phyloP scores from a whole-genome alignment of 2,113 vertebrate species.

The Callionymus lyra region DNA sequence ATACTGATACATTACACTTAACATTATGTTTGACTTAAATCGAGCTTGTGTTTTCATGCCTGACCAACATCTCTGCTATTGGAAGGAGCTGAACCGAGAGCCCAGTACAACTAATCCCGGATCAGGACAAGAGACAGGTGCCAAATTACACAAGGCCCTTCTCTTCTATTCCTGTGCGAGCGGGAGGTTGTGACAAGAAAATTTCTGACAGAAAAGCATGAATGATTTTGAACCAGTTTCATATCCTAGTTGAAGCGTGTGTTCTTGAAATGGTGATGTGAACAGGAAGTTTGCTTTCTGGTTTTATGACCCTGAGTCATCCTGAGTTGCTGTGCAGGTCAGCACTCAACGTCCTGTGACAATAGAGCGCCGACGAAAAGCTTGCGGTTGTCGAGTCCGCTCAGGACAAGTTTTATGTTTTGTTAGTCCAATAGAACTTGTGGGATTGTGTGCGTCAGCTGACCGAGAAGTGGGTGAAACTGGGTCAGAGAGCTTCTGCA shows the following conservation, averaged over 20 bases:
- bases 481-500: conserved; percentile 47
- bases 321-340: neutral
- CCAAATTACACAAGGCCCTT: conserved; percentile 23
- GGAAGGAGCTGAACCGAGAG: neutral
- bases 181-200: no score
- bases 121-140: conserved; percentile 47
- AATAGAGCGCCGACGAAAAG: neutral
- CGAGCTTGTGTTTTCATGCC: conserved; percentile 5
- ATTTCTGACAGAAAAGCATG: neutral
- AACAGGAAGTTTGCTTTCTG: conserved; percentile 41
- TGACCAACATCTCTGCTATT: neutral
- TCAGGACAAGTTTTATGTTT: conserved; percentile 1
- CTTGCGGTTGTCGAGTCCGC: no score
- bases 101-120: conserved; percentile 39
- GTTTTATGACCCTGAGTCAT: conserved; percentile 37
- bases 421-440: conserved; percentile 22
- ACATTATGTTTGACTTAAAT: no score
- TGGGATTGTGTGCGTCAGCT: conserved; percentile 46
- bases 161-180: conserved; percentile 28
- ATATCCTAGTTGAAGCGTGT: neutral
- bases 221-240: no score
- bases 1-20: no score
- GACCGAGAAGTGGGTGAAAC: conserved; percentile 41
- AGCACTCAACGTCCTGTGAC: neutral
- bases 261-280: conserved; percentile 6